These are phyloP conservation scores for Orchesella flavescens DNA, from an alignment of 2,888 invertebrate genomes.

Conservation along the genomic window DNA sequence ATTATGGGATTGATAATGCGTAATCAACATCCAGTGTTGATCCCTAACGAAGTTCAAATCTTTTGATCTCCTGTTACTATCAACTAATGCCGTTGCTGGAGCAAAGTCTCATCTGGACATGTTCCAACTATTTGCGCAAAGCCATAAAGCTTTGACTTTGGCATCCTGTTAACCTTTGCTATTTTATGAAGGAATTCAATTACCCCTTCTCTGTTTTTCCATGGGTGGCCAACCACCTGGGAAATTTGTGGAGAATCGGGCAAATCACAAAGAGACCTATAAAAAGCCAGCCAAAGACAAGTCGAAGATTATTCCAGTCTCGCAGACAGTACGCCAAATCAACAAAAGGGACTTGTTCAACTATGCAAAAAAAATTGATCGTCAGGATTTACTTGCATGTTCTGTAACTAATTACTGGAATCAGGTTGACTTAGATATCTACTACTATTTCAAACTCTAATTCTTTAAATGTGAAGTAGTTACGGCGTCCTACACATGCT, in stretches of 20 bases:
- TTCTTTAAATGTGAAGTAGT: not conserved
- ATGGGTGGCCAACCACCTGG: constrained; percentile 69
- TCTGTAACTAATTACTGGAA: constrained; percentile 67
- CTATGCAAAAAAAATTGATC: constrained; percentile 66
- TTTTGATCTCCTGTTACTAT: not conserved
- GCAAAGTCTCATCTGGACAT: constrained; percentile 36
- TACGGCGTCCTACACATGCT: constrained; percentile 51
- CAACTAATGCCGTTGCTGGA: not conserved
- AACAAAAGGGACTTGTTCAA: constrained; percentile 69
- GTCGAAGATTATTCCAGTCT: constrained; percentile 66
- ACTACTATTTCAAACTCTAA: not conserved
- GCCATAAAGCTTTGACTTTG: constrained; percentile 56
- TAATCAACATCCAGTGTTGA: not conserved
- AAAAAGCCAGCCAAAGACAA: constrained; percentile 68
- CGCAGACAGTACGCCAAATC: constrained; percentile 66
- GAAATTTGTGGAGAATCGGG: constrained; percentile 70
- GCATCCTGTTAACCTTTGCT: constrained; percentile 65
- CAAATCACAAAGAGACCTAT: constrained; percentile 60
- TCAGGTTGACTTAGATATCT: not conserved
- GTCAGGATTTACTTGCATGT: constrained; percentile 63
- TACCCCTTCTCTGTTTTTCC: constrained; percentile 66
- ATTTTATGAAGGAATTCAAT: constrained; percentile 62
- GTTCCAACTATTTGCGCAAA: constrained; percentile 63
- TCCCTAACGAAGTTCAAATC: not conserved
- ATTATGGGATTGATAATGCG: no score